Evolutionary conservation across 2,888 invertebrate species (phyloP).

Genomic region (Drosophila multiciliata): DNA sequence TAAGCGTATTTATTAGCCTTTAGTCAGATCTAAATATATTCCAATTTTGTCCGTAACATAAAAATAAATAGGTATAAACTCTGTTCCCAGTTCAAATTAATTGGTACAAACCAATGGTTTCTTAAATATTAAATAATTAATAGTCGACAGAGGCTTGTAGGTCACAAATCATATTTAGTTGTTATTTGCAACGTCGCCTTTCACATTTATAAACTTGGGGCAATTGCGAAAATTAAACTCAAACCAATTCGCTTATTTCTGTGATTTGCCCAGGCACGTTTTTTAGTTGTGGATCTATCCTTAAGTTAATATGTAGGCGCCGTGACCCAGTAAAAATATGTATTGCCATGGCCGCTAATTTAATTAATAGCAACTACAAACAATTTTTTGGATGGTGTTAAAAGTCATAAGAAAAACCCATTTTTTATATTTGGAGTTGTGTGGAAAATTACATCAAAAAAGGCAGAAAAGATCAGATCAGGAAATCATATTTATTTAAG

Average conservation of each 20-base stretch:
- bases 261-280: constrained; percentile 25
- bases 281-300: constrained; percentile 33
- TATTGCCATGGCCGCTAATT: constrained; percentile 18
- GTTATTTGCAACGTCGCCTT: constrained; percentile 23
- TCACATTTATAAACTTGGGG: constrained; percentile 28
- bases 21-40: neutral
- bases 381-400: neutral
- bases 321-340: constrained; percentile 40
- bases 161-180: constrained; percentile 7
- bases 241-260: constrained; percentile 12
- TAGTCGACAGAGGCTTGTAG: constrained; percentile 14
- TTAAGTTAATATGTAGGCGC: constrained; percentile 23
- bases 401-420: neutral
- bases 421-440: constrained; percentile 1
- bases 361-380: constrained; percentile 8
- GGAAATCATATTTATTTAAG: neutral
- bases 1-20: neutral
- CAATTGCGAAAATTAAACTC: constrained; percentile 21
- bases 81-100: neutral
- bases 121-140: neutral
- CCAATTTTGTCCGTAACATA: neutral
- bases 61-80: neutral
- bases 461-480: neutral
- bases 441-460: constrained; percentile 12
- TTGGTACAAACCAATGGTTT: neutral